These are phyloP conservation scores for Tapera naevia DNA, from an alignment of 2,797 vertebrate genomes.

Conservation along the genomic window DNA sequence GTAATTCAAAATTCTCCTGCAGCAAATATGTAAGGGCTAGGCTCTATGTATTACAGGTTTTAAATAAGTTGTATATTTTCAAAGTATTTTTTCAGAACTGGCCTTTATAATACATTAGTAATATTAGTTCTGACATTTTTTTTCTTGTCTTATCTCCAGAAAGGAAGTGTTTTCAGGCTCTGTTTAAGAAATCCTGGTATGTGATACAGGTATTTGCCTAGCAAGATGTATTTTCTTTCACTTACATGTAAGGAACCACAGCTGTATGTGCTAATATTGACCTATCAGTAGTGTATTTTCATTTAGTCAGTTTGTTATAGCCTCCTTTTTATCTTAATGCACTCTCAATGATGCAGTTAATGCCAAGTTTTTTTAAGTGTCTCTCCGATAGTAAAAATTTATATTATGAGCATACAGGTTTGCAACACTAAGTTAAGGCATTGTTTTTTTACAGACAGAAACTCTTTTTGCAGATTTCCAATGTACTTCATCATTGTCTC, in stretches of 20 bases:
- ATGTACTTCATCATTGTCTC: neutral
- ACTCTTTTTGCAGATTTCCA: neutral
- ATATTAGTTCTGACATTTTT: neutral
- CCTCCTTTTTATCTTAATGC: neutral
- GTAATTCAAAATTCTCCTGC: neutral
- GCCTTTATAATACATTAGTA: neutral
- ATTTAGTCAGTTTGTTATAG: neutral
- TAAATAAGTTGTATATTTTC: neutral
- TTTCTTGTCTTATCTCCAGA: neutral
- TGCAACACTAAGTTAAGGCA: neutral
- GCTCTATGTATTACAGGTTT: neutral
- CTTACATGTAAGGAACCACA: neutral
- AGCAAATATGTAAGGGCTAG: accelerated
- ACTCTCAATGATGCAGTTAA: neutral
- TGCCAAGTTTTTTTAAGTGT: neutral
- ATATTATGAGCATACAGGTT: neutral
- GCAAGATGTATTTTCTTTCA: neutral
- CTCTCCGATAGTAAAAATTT: neutral
- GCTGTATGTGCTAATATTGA: neutral
- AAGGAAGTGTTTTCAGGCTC: neutral
- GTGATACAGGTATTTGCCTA: neutral
- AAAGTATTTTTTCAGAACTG: neutral
- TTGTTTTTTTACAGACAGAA: neutral
- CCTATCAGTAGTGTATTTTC: neutral
- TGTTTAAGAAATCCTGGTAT: neutral